These are phyloP conservation scores for Trichosurus vulpecula DNA, from an alignment of 2,797 vertebrate species.

Conservation along the genomic window DNA sequence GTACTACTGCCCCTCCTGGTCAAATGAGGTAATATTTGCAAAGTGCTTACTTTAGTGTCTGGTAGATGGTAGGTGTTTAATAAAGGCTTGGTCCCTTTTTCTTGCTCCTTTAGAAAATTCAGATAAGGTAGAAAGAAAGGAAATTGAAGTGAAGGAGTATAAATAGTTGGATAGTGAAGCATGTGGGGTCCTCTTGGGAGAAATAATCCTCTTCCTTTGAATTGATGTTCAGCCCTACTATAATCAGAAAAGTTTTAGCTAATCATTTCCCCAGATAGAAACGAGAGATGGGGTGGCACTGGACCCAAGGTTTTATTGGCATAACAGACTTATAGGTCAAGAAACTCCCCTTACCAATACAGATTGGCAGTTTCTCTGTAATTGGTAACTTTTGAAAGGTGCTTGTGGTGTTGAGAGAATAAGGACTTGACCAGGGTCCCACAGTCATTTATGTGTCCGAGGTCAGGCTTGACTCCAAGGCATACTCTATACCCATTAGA, in stretches of 20 bases:
- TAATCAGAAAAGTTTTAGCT: background rate
- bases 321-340: background rate
- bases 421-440: background rate
- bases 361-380: background rate
- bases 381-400: background rate
- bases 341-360: background rate
- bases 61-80: background rate
- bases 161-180: background rate
- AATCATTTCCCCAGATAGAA: conserved; percentile 45
- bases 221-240: background rate
- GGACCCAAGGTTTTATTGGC: background rate
- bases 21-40: background rate
- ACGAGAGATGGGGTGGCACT: background rate
- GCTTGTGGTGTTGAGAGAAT: background rate
- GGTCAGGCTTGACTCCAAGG: background rate
- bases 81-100: background rate
- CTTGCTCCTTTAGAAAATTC: conserved; percentile 3
- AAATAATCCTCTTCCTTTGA: conserved; percentile 1
- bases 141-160: conserved; percentile 19
- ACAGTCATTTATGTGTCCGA: background rate
- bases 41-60: background rate
- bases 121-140: conserved; percentile 9
- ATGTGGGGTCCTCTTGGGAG: background rate
- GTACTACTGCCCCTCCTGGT: conserved; percentile 3
- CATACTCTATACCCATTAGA: background rate